phyloP scores from a whole-genome alignment of 23 tunicate species.

The Halocynthia aurantium region DNA sequence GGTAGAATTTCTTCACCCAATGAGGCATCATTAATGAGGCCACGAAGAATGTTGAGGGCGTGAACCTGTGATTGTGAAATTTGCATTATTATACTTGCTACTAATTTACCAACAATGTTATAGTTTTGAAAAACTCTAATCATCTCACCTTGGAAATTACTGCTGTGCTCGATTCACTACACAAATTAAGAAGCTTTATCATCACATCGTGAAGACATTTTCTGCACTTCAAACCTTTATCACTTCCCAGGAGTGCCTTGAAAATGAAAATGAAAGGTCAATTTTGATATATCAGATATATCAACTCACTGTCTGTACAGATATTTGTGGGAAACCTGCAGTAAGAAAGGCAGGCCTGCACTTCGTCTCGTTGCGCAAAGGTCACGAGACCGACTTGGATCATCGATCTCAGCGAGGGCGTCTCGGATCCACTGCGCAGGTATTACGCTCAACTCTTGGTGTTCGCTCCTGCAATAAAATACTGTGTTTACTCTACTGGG shows the following conservation, averaged over 20 bases:
- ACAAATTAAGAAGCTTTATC: slow-evolving; percentile 36
- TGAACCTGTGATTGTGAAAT: slow-evolving; percentile 45
- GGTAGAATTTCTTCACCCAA: slow-evolving; percentile 66
- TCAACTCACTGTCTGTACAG: background rate
- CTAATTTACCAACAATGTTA: background rate
- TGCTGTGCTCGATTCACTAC: background rate
- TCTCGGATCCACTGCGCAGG: slow-evolving; percentile 41
- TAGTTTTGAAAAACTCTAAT: background rate
- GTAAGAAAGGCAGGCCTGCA: slow-evolving; percentile 82
- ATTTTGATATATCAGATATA: background rate
- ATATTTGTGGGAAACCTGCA: slow-evolving; percentile 32
- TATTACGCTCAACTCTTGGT: slow-evolving; percentile 27
- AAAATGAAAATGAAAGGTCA: background rate
- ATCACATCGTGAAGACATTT: slow-evolving; percentile 47
- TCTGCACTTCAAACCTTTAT: slow-evolving; percentile 25
- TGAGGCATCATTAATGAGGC: slow-evolving; percentile 64
- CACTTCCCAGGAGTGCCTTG: slow-evolving; percentile 61
- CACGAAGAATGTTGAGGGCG: slow-evolving; percentile 52
- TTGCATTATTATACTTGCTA: background rate
- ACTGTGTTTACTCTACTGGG: too few species aligned
- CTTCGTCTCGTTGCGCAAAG: slow-evolving; percentile 70
- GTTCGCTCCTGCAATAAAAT: slow-evolving; percentile 26
- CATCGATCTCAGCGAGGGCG: slow-evolving; percentile 28
- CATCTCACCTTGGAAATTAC: slow-evolving; percentile 19
- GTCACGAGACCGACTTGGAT: slow-evolving; percentile 24